These are phyloP conservation scores for Chromis chromis DNA, from an alignment of 2,797 vertebrate genomes.

Conservation along the genomic window DNA sequence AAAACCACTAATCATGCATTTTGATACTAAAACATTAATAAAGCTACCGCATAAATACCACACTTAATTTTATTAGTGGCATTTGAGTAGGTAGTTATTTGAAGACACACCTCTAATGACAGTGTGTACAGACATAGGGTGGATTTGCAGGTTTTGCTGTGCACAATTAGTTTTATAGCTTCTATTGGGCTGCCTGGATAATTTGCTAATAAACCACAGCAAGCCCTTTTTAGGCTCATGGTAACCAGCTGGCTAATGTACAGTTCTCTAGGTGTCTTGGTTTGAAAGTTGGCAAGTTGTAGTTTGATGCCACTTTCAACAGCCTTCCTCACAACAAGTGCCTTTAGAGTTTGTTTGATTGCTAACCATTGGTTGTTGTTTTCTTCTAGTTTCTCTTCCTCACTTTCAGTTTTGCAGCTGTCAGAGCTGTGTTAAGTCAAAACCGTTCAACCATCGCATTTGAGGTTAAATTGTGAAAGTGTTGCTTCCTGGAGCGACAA, in stretches of 20 bases:
- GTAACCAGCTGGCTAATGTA: slow-evolving; percentile 2
- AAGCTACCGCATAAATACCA: neutral
- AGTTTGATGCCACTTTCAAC: neutral
- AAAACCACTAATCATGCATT: neutral
- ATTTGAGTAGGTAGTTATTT: slow-evolving; percentile 13
- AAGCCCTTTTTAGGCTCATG: neutral
- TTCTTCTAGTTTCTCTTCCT: slow-evolving; percentile 48
- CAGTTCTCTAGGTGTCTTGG: neutral
- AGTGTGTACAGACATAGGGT: neutral
- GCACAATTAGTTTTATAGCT: slow-evolving; percentile 23
- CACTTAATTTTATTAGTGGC: neutral
- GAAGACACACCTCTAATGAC: slow-evolving; percentile 2
- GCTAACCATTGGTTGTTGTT: neutral
- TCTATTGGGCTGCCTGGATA: slow-evolving; percentile 1
- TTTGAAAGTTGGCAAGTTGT: neutral
- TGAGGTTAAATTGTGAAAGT: slow-evolving; percentile 10
- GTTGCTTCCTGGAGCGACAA: slow-evolving; percentile 6
- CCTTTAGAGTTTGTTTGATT: neutral
- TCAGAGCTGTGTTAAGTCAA: neutral
- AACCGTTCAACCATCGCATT: slow-evolving; percentile 2
- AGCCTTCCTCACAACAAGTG: neutral
- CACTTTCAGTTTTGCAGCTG: slow-evolving; percentile 25
- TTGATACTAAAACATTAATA: neutral
- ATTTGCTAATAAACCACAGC: slow-evolving; percentile 13
- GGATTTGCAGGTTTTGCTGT: slow-evolving; percentile 7